Conservation (phyloP, 2,797 vertebrate species). For the Microchirus variegatus region DNA sequence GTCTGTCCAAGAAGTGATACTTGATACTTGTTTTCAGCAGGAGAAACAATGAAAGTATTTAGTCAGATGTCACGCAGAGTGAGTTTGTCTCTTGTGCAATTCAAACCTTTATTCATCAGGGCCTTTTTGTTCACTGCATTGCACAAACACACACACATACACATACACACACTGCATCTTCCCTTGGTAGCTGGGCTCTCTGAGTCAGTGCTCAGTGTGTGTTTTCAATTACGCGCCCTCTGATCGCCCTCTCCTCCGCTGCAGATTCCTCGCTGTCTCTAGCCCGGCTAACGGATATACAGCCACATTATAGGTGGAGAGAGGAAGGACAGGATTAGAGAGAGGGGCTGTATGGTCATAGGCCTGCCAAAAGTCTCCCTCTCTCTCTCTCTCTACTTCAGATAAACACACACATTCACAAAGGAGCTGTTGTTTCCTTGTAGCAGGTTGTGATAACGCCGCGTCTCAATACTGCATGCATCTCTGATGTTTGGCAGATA, state of each 20-base stretch:
- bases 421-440: conserved; percentile 63
- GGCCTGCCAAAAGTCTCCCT: conserved; percentile 56
- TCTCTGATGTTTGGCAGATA: conserved; percentile 50
- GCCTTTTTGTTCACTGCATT: conserved; percentile 49
- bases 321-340: conserved; percentile 66
- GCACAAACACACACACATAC: conserved; percentile 26
- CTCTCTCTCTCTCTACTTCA: conserved; percentile 36
- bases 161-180: conserved; percentile 57
- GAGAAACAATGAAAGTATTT: conserved; percentile 86
- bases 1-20: conserved; percentile 67
- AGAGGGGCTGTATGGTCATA: conserved; percentile 56
- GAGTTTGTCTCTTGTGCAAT: conserved; percentile 84
- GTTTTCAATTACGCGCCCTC: conserved; percentile 83
- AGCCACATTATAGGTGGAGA: conserved; percentile 64
- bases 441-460: conserved; percentile 51
- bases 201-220: conserved; percentile 72
- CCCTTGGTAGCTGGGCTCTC: conserved; percentile 73
- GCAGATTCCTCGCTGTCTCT: conserved; percentile 56
- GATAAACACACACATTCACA: conserved; percentile 60
- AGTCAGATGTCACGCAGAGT: conserved; percentile 83
- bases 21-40: conserved; percentile 83
- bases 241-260: conserved; percentile 69
- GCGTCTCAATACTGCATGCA: conserved; percentile 16
- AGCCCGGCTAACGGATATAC: conserved; percentile 56
- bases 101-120: conserved; percentile 78